Evolutionary conservation across 2,797 vertebrate genomes (phyloP).

Genomic region (Macropodus opercularis): DNA sequence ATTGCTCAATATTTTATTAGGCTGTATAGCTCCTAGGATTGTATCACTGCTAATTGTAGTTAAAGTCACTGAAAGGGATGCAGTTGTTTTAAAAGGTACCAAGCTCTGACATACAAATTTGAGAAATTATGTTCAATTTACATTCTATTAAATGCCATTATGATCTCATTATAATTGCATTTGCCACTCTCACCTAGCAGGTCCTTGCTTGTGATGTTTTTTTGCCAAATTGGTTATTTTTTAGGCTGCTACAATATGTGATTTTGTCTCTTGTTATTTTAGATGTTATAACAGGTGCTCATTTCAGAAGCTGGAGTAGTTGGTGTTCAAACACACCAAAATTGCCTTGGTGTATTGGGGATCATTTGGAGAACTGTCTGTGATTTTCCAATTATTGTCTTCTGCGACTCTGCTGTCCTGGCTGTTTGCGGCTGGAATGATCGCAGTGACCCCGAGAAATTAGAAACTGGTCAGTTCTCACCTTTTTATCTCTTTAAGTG

Average conservation of each 20-base stretch:
- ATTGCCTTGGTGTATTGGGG: conserved; percentile 67
- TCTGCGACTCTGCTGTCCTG: conserved; percentile 51
- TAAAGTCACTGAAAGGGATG: neutral
- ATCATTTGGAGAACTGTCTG: conserved; percentile 68
- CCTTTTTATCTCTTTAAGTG: conserved; percentile 29
- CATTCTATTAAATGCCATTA: neutral
- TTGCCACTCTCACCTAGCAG: neutral
- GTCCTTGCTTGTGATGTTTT: neutral
- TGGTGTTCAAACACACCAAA: conserved; percentile 63
- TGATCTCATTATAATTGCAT: neutral
- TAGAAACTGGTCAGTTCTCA: conserved; percentile 26
- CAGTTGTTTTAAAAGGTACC: neutral
- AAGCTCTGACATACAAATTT: neutral
- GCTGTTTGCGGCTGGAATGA: conserved; percentile 48
- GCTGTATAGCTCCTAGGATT: neutral
- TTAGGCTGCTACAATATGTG: conserved; percentile 3
- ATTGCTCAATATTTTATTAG: too few species aligned
- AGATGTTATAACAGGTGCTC: conserved; percentile 39
- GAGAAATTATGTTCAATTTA: neutral
- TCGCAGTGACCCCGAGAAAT: conserved; percentile 54
- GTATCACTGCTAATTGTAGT: neutral
- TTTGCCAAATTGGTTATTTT: conserved; percentile 8
- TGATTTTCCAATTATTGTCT: conserved; percentile 77
- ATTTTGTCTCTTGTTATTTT: conserved; percentile 27
- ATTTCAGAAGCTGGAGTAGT: conserved; percentile 51